These are phyloP conservation scores for Centropus unirufus DNA, from an alignment of 2,113 vertebrate genomes.

Conservation along the genomic window DNA sequence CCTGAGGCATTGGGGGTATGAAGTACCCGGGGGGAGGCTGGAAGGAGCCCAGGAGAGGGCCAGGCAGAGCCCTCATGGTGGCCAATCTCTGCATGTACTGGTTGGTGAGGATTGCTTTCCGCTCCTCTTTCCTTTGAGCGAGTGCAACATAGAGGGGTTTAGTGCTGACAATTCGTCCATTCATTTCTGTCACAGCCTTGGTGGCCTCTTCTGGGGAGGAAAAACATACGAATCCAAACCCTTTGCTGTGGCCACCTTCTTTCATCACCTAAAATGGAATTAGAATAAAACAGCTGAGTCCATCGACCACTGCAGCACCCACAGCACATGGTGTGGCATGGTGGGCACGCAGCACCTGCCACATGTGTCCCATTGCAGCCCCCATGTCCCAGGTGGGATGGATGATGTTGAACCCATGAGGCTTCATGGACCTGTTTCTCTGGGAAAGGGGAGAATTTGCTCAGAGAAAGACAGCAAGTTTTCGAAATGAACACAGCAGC, in stretches of 20 bases:
- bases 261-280: conserved; percentile 92
- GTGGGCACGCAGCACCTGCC: neutral
- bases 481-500: neutral
- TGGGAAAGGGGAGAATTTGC: neutral
- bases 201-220: conserved; percentile 97
- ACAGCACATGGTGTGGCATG: rapidly evolving
- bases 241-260: conserved; percentile 92
- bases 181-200: conserved; percentile 97
- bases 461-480: neutral
- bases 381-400: neutral
- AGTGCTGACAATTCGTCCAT: conserved; percentile 90
- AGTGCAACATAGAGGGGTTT: conserved; percentile 95
- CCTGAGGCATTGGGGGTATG: conserved; percentile 87
- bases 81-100: conserved; percentile 94
- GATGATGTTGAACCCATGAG: neutral
- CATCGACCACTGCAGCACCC: neutral
- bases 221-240: conserved; percentile 98
- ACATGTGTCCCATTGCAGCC: neutral
- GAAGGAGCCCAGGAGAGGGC: conserved; percentile 85
- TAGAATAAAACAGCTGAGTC: conserved; percentile 69
- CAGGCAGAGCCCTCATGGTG: conserved; percentile 82
- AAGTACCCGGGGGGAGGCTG: conserved; percentile 88
- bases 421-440: neutral
- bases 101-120: conserved; percentile 94
- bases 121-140: conserved; percentile 94